phyloP scores from a whole-genome alignment of 2,888 invertebrate species.

The Lordiphosa fenestrarum region DNA sequence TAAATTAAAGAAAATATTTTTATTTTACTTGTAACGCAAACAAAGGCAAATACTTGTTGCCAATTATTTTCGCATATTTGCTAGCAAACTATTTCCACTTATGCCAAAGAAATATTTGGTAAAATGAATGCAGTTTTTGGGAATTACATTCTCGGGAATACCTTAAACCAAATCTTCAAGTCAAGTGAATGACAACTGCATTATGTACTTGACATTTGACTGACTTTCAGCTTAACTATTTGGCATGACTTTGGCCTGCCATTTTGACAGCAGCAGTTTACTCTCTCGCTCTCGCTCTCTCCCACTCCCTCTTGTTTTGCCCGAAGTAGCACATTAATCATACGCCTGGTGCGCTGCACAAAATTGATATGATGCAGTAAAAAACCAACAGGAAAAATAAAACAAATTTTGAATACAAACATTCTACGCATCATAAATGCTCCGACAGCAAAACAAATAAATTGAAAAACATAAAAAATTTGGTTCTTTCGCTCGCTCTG shows the following conservation, averaged over 20 bases:
- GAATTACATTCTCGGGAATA: too few species aligned
- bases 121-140: too few species aligned
- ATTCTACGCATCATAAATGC: conserved; percentile 12
- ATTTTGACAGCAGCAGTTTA: background rate
- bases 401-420: conserved; percentile 3
- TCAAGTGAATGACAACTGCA: too few species aligned
- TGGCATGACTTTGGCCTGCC: background rate
- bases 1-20: too few species aligned
- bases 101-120: too few species aligned
- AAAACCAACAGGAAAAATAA: background rate
- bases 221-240: background rate
- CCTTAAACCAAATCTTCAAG: too few species aligned
- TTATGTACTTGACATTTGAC: background rate
- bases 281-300: too few species aligned
- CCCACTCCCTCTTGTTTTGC: too few species aligned
- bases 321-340: conserved; percentile 14
- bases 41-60: too few species aligned
- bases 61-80: too few species aligned
- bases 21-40: too few species aligned
- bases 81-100: too few species aligned
- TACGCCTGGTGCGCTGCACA: conserved; percentile 14
- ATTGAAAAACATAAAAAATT: conserved; percentile 23
- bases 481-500: conserved; percentile 18
- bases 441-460: conserved; percentile 20
- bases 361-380: conserved; percentile 11